Evolutionary conservation across 2,113 vertebrate species (phyloP), one percentile per base, ranked within the genome.

Genomic region (Marcusenius ussheri): DNA sequence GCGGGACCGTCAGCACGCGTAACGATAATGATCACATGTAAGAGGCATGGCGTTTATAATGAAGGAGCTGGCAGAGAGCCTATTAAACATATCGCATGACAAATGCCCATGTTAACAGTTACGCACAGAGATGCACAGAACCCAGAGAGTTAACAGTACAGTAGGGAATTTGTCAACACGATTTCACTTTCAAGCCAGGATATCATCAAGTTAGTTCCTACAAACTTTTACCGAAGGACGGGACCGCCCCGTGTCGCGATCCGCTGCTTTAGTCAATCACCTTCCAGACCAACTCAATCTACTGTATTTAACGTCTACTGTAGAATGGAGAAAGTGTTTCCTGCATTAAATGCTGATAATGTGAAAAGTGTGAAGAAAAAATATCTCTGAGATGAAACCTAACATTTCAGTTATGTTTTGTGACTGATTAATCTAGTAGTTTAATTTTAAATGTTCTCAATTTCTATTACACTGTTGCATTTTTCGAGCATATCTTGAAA

Each of bases 21-120:
- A 58, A 24, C 88, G 47, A 70, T 88, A 24, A 42, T 84, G 93
- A 92, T 94, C 95, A 95, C 94, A 89, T 95, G 95, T 92, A 91
- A 90, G 51, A 91, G 92, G 95, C 95, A 21, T 94, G 94, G 84
- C 90, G 92, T 91, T 92, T 90, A 91, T 62, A 88, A 91, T 90
- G 83, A 19, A 46, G 10, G n/a, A 11, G 1, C 49, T 88, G 92
- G 66, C 90, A 86, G 91, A 90, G 91, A 89, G 91, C 90, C 88
- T 19, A 49, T 15, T 50, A 2, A 89, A 46, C 1, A 3, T 88
- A 35, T 70, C 77, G 88, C 70, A 58, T 24, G 35, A 31, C 27
- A 39, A 24, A 47, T 35, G 21, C 39, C 5, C 15, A 49, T 24
- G 19, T 58, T 45, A 45, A 45, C 19, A 56, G 9, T 13, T 62